These are phyloP conservation scores for Aplodontia rufa DNA, from an alignment of 2,113 vertebrate genomes.

Conservation along the genomic window DNA sequence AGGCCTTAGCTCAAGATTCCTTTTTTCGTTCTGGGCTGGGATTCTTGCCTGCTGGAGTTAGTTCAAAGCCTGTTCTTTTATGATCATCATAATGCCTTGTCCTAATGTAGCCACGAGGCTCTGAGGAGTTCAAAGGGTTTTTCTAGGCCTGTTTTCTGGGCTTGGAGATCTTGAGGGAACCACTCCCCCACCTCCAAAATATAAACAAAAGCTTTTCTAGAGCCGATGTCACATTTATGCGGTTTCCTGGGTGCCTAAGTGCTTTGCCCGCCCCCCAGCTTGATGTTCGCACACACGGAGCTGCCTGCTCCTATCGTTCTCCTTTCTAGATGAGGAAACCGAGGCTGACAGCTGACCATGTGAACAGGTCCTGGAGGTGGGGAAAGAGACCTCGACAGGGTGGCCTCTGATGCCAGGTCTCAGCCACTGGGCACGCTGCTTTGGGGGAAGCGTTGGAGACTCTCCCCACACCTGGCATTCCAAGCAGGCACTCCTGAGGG, in stretches of 20 bases:
- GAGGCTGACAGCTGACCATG: not conserved
- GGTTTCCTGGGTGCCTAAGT: accelerated
- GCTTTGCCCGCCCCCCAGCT: accelerated
- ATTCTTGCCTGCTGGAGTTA: not conserved
- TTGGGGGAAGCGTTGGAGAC: accelerated
- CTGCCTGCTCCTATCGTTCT: not conserved
- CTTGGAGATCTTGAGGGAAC: not conserved
- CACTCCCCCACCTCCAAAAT: not conserved
- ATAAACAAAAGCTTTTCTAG: not conserved
- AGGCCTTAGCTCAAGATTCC: not conserved
- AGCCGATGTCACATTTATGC: not conserved
- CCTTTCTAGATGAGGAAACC: not conserved
- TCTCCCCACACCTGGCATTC: not conserved
- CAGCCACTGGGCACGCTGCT: not conserved
- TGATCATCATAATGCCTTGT: not conserved
- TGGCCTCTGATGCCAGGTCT: not conserved
- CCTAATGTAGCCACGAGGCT: not conserved
- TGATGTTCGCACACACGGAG: accelerated
- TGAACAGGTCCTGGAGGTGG: not conserved
- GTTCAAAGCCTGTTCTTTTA: conserved; percentile 8
- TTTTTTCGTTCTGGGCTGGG: not conserved
- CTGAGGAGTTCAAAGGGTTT: conserved; percentile 10
- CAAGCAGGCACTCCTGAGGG: not conserved
- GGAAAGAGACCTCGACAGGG: not conserved
- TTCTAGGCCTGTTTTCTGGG: not conserved